Conservation (phyloP, 1,140 invertebrate genomes). For the Drosophila oshimai region DNA sequence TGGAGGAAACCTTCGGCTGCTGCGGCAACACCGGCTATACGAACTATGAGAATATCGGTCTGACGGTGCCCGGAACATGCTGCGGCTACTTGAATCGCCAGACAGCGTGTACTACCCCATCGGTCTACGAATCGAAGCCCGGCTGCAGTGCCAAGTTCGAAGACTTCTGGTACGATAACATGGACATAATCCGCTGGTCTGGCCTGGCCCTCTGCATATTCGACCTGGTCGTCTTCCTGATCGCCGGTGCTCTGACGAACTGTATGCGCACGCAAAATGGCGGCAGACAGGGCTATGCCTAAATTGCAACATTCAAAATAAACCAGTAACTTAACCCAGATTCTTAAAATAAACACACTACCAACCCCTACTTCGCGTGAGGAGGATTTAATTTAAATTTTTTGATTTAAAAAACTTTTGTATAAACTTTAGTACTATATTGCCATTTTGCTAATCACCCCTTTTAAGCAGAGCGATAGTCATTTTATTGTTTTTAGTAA, state of each 20-base stretch:
- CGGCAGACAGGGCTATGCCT: slow-evolving; percentile 9
- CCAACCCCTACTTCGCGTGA: no score
- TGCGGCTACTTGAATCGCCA: slow-evolving; percentile 68
- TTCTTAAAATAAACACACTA: neutral
- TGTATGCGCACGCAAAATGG: slow-evolving; percentile 45
- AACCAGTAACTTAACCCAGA: no score
- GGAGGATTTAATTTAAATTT: no score
- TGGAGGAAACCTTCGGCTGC: slow-evolving; percentile 84
- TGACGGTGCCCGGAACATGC: slow-evolving; percentile 80
- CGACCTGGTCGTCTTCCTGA: slow-evolving; percentile 61
- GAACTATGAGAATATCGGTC: slow-evolving; percentile 75
- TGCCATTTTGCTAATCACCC: no score
- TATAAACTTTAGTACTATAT: no score
- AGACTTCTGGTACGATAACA: slow-evolving; percentile 61
- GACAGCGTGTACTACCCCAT: slow-evolving; percentile 22
- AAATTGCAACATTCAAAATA: no score
- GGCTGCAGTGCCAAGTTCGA: slow-evolving; percentile 52
- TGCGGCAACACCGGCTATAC: slow-evolving; percentile 84
- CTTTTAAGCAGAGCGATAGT: no score
- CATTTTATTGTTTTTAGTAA: no score
- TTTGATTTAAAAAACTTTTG: no score
- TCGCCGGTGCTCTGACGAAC: slow-evolving; percentile 51
- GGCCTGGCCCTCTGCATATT: slow-evolving; percentile 65
- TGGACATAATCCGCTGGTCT: slow-evolving; percentile 59
- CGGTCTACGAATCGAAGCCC: slow-evolving; percentile 58